These are phyloP conservation scores for Macrosoma leucophasiata DNA, from an alignment of 2,888 invertebrate genomes.

Conservation along the genomic window DNA sequence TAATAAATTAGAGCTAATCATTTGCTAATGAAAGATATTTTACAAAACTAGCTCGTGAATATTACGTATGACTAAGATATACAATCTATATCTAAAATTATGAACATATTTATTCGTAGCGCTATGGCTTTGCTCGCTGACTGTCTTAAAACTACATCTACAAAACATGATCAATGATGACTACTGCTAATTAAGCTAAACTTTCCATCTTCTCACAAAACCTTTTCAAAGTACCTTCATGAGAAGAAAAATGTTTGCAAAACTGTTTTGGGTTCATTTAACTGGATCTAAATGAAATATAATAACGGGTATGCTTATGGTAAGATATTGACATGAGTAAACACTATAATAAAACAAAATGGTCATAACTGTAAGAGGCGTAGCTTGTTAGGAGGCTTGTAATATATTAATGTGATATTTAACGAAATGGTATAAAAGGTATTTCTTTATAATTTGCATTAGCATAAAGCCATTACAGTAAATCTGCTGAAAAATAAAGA, in stretches of 20 bases:
- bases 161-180: slow-evolving; percentile 56
- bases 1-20: slow-evolving; percentile 40
- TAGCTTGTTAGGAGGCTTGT: slow-evolving; percentile 46
- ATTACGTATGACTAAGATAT: slow-evolving; percentile 46
- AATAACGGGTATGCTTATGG: slow-evolving; percentile 38
- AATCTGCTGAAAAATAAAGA: slow-evolving; percentile 41
- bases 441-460: slow-evolving; percentile 32
- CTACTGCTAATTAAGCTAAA: slow-evolving; percentile 65
- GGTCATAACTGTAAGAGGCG: slow-evolving; percentile 42
- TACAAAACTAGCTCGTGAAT: slow-evolving; percentile 51
- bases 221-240: slow-evolving; percentile 70
- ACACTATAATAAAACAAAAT: slow-evolving; percentile 58
- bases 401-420: slow-evolving; percentile 24
- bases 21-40: slow-evolving; percentile 45
- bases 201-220: slow-evolving; percentile 70
- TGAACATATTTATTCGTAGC: slow-evolving; percentile 44
- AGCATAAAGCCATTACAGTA: slow-evolving; percentile 49
- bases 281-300: slow-evolving; percentile 55
- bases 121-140: slow-evolving; percentile 48
- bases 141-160: slow-evolving; percentile 63
- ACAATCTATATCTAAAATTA: slow-evolving; percentile 45
- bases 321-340: slow-evolving; percentile 46
- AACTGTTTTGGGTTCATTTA: slow-evolving; percentile 61
- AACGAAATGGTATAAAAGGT: slow-evolving; percentile 20
- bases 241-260: slow-evolving; percentile 76